Percentiles rank a stretch among this genome's conserved stretches.
These are phyloP conservation scores for Pelosia muscerda DNA, from an alignment of 2,888 invertebrate genomes.

Conservation along the genomic window DNA sequence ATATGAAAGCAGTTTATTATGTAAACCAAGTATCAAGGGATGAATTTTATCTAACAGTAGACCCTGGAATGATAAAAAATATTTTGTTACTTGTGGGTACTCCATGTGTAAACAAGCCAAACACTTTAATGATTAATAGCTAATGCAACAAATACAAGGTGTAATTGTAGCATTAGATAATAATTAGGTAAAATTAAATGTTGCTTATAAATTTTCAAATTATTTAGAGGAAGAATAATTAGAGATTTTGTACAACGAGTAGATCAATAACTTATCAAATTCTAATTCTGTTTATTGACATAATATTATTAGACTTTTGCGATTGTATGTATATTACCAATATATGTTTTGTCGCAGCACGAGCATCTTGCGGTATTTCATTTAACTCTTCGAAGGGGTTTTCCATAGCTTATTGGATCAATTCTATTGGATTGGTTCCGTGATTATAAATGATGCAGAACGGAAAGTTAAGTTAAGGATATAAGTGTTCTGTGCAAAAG, in stretches of 20 bases:
- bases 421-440: background rate
- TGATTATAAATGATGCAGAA: background rate
- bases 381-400: conserved; percentile 35
- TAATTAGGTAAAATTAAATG: no score
- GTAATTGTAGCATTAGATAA: no score
- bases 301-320: no score
- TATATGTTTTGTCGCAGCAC: conserved; percentile 63
- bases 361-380: conserved; percentile 55
- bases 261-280: no score
- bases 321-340: no score
- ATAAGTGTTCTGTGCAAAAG: no score
- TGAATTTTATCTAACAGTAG: conserved; percentile 64
- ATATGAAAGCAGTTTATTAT: conserved; percentile 55
- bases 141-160: background rate
- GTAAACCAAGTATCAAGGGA: conserved; percentile 64
- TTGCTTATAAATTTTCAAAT: no score
- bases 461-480: background rate
- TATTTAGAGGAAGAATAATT: no score
- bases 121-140: background rate
- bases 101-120: no score
- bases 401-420: conserved; percentile 19
- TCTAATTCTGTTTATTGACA: no score
- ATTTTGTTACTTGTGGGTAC: background rate
- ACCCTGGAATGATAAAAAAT: conserved; percentile 55
- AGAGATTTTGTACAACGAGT: no score